Conservation (phyloP, 2,113 vertebrate species). For the Monarcha castaneiventris region DNA sequence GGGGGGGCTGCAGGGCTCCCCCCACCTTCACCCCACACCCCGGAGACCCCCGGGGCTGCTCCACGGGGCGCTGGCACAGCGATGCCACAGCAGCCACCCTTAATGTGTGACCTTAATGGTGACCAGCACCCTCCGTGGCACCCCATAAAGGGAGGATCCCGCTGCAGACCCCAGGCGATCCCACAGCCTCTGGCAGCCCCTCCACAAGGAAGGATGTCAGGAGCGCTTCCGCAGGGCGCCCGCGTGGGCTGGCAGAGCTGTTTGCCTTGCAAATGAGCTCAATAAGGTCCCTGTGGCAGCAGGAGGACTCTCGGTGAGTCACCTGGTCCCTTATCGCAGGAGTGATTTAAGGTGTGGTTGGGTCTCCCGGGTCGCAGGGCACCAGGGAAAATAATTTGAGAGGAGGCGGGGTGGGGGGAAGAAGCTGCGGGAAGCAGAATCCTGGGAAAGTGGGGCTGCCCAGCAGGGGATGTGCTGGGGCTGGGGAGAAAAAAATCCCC, state of each 20-base stretch:
- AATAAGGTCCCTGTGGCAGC: neutral
- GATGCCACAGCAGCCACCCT: neutral
- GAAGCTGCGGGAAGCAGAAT: neutral
- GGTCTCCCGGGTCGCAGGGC: neutral
- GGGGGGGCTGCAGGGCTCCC: neutral
- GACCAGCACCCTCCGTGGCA: neutral
- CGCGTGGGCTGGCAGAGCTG: neutral
- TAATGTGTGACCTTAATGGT: rapidly evolving
- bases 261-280: constrained; percentile 56
- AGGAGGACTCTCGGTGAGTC: neutral
- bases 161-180: neutral
- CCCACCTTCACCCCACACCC: neutral
- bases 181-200: neutral
- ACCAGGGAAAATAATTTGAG: neutral
- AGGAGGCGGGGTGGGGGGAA: neutral
- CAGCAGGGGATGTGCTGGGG: neutral
- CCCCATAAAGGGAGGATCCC: neutral
- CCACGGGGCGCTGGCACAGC: neutral
- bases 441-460: neutral
- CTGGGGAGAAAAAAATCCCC: neutral
- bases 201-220: neutral
- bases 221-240: neutral
- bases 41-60: neutral
- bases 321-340: neutral
- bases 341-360: constrained; percentile 51